Conservation (phyloP, 2,888 invertebrate species). For the Drosophila robusta region DNA sequence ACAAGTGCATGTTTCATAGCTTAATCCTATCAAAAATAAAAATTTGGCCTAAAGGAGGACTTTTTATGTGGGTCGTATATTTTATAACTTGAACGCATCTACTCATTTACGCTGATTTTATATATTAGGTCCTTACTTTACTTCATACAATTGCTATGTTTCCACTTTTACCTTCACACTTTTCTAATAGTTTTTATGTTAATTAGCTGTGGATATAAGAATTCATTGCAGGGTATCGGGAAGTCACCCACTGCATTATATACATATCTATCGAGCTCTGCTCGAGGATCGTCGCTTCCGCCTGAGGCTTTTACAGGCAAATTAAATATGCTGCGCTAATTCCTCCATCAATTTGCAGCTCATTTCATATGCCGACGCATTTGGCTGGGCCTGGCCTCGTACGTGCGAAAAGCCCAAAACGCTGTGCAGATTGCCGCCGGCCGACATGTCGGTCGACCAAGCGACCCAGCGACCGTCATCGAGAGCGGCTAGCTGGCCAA, state of each 20-base stretch:
- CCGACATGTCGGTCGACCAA: conserved; percentile 30
- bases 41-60: no score
- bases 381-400: conserved; percentile 42
- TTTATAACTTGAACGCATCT: no score
- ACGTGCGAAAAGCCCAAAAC: conserved; percentile 61
- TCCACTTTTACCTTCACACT: no score
- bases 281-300: conserved; percentile 12
- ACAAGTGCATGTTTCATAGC: no score
- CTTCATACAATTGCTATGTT: no score
- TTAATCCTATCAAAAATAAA: no score
- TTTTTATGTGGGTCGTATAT: no score
- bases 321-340: conserved; percentile 80
- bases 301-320: conserved; percentile 33
- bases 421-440: conserved; percentile 61
- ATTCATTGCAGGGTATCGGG: not conserved
- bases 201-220: no score
- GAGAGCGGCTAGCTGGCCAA: conserved; percentile 1
- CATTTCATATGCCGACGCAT: conserved; percentile 79
- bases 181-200: no score
- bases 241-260: not conserved
- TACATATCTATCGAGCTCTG: not conserved
- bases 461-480: conserved; percentile 6
- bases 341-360: conserved; percentile 80
- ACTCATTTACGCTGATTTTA: no score
- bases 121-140: no score